Base-by-base conservation (phyloP, 2,113 vertebrate species). In the Proteles cristata region DNA sequence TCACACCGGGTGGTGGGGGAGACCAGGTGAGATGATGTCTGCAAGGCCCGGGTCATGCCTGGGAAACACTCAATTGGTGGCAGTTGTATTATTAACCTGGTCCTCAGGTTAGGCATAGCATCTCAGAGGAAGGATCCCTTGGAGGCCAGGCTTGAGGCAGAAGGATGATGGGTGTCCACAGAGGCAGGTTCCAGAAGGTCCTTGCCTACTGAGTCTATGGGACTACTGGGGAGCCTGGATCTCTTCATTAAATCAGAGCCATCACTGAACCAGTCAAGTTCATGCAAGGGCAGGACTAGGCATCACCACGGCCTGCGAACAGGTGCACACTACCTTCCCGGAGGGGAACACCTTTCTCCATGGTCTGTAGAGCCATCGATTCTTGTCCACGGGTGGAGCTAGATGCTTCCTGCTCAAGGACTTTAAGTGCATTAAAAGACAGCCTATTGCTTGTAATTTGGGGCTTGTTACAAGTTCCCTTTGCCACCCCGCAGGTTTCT, bases 41-140 rank as follows among this genome's bases (percentile, higher is more conserved):
- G 55, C 5, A 19, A 90, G 45, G 39, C 6, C 35, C 1, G 11
- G 66, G 50, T 4, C 10, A 25, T 12, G 8, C 5, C 4, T 0
- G 14, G 23, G 26, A 58, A 71, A 17, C 2, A 53, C 15, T 16
- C 53, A 6, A 1, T n/a, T 16, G 6, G 35, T 10, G 35, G 9
- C 3, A 53, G 19, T 5, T 1, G 1, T 12, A 12, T 19, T 4
- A 35, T 14, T 35, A 14, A 14, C 5, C 11, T 4, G 23, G 21
- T 58, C 25, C 21, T 86, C 1, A 0, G 7, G 14, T 17, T 17
- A 35, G 21, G 43, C 48, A n/a, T 10, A 12, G 55, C 0, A 0
- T 26, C 45, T 28, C 15, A 2, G 5, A 58, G 43, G 28, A 19
- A 65, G 48, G 35, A 31, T 76, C 7, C 0, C 21, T 9, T 31